Base-by-base conservation (phyloP, 2,113 vertebrate species). In the Corythoichthys intestinalis region DNA sequence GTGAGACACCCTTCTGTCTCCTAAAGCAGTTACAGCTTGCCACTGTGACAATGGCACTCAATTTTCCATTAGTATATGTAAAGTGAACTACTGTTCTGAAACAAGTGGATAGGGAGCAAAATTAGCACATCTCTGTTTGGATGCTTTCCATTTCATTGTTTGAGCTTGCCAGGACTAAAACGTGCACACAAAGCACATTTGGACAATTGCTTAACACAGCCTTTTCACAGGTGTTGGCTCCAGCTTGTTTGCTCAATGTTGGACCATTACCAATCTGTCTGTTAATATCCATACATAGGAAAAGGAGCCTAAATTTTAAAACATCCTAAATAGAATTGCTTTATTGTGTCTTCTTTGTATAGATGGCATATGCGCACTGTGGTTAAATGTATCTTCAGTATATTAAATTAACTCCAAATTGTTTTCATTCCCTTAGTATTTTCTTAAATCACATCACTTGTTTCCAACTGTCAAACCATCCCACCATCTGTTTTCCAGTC, bases 111-210 rank as follows among this genome's bases (percentile, higher is more conserved):
- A 47, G 20, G 61, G 28, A 34, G 47, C 44, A 34, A 14, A 34
- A 63, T 63, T 47, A 48, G 39, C 6, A 20, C 61, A 47, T 47
- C 11, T 28, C 61, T 47, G 11, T 47, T 63, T 47, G 61, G 39
- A 63, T 46, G 20, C 44, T 47, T 47, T 63, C 61, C 61, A 63
- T 28, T 2, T 13, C 28, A 20, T 46, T 63, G 20, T 63, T 46
- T 47, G 44, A 47, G 41, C 6, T 47, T 47, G 61, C 44, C 61
- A 63, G 44, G 44, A 28, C 5, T 37, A 34, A 63, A 63, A 63
- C 61, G 28, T 63, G 61, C 61, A 34, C 12, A 47, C 61, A 47
- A 63, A 63, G 20, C 61, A 47, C 6, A 63, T 47, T 47, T 34
- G 7, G 61, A 63, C 20, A 63, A 63, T 47, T 47, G 20, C 61